Evolutionary conservation across 2,888 invertebrate genomes (phyloP).

Genomic region (Protophormia terraenovae): DNA sequence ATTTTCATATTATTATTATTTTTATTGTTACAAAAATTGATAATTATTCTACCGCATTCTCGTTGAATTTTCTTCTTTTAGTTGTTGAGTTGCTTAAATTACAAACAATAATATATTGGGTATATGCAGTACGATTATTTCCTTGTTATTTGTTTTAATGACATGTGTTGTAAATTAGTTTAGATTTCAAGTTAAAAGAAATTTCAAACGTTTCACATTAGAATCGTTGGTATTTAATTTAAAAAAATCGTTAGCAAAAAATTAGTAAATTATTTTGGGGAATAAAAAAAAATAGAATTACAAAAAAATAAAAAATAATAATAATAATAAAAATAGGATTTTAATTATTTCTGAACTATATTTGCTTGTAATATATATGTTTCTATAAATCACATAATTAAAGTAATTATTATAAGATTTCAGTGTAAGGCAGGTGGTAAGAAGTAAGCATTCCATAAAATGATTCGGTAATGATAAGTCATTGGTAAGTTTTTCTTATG

Average conservation of each 20-base stretch:
- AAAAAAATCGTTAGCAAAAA: too few species aligned
- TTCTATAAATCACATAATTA: too few species aligned
- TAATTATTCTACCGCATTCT: conserved; percentile 59
- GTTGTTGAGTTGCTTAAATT: background rate
- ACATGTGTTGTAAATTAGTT: conserved; percentile 13
- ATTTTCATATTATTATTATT: conserved; percentile 51
- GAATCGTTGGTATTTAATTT: background rate
- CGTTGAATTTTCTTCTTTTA: background rate
- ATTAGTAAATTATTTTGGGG: too few species aligned
- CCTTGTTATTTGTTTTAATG: conserved; percentile 28
- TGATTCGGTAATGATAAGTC: too few species aligned
- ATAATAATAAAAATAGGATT: too few species aligned
- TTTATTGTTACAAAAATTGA: conserved; percentile 44
- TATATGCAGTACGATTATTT: background rate
- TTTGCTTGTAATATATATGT: too few species aligned
- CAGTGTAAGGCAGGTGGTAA: too few species aligned
- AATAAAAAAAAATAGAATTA: background rate
- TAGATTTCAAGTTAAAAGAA: conserved; percentile 4
- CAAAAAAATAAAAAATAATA: background rate
- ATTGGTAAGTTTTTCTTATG: too few species aligned
- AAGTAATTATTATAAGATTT: too few species aligned
- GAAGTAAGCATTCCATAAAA: too few species aligned
- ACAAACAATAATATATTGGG: conserved; percentile 8
- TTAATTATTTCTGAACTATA: too few species aligned
- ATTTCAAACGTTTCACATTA: background rate